phyloP scores from a whole-genome alignment of 2,113 vertebrate species.

The Salvelinus alpinus region DNA sequence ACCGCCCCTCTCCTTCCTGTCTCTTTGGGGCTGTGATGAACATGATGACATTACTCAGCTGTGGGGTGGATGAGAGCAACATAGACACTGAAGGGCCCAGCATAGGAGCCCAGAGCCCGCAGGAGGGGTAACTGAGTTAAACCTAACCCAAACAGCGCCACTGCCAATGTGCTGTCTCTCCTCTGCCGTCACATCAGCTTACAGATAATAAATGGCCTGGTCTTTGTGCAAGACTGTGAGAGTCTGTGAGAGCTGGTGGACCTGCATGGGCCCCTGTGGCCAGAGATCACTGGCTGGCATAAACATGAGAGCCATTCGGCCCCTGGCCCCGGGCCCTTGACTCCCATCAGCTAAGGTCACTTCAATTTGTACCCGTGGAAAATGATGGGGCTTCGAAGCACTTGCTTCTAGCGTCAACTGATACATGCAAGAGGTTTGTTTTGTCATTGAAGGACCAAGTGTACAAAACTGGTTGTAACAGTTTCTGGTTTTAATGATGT shows the following conservation, averaged over 20 bases:
- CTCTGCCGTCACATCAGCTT: slow-evolving; percentile 54
- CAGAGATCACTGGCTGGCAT: slow-evolving; percentile 24
- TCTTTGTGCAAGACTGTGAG: background rate
- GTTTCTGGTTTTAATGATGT: too few relatives aligned
- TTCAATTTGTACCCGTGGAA: background rate
- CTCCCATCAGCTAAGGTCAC: slow-evolving; percentile 3
- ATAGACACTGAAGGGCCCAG: slow-evolving; percentile 50
- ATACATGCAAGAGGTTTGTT: background rate
- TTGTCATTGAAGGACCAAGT: background rate
- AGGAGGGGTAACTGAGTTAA: slow-evolving; percentile 61
- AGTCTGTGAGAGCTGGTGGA: background rate
- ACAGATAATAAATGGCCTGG: slow-evolving; percentile 51
- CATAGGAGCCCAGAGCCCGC: slow-evolving; percentile 46
- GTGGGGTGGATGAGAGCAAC: slow-evolving; percentile 48
- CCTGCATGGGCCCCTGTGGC: slow-evolving; percentile 1
- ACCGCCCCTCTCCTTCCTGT: too few relatives aligned
- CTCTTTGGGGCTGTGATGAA: background rate
- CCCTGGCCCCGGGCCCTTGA: background rate
- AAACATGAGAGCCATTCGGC: background rate
- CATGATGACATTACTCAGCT: slow-evolving; percentile 56
- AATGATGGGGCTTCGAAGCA: background rate
- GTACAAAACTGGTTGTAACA: too few relatives aligned
- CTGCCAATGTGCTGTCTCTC: slow-evolving; percentile 57
- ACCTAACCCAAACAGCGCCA: slow-evolving; percentile 52
- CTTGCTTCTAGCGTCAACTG: background rate